These are phyloP conservation scores for Apamea epomidion DNA, from an alignment of 2,888 invertebrate species.

Conservation along the genomic window DNA sequence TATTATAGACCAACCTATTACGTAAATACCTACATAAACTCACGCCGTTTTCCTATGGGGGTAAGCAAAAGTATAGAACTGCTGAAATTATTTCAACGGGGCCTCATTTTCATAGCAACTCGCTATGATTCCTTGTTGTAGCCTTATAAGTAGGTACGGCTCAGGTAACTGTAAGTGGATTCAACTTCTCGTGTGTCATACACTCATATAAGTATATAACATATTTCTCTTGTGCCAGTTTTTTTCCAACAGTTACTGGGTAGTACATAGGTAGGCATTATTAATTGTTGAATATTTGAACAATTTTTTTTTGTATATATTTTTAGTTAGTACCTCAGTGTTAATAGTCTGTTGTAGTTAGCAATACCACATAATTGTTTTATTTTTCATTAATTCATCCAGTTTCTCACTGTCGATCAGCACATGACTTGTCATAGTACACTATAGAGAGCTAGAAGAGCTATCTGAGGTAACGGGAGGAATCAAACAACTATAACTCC, in stretches of 20 bases:
- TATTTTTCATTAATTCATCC: neutral
- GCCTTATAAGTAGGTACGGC: conserved; percentile 45
- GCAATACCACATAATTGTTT: neutral
- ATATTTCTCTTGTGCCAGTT: neutral
- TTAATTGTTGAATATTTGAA: neutral
- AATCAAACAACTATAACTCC: too few relatives aligned
- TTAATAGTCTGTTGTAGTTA: neutral
- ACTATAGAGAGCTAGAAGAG: too few relatives aligned
- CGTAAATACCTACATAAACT: neutral
- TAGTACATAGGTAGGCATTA: neutral
- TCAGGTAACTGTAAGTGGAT: conserved; percentile 38
- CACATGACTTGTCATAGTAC: neutral
- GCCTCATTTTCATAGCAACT: neutral
- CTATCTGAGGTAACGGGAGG: too few relatives aligned
- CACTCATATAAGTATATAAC: neutral
- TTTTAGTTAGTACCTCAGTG: neutral
- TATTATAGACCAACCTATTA: neutral
- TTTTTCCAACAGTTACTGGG: neutral
- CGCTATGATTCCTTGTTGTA: neutral
- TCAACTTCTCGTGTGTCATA: conserved; percentile 10
- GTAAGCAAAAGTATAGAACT: neutral
- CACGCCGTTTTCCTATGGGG: neutral
- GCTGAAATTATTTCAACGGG: conserved; percentile 4
- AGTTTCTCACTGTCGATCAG: neutral
- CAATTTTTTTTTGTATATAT: neutral